Percentiles rank a stretch among this genome's conserved stretches.
Evolutionary conservation across 1,140 invertebrate genomes (phyloP).

Genomic region (Charaxes varanes): DNA sequence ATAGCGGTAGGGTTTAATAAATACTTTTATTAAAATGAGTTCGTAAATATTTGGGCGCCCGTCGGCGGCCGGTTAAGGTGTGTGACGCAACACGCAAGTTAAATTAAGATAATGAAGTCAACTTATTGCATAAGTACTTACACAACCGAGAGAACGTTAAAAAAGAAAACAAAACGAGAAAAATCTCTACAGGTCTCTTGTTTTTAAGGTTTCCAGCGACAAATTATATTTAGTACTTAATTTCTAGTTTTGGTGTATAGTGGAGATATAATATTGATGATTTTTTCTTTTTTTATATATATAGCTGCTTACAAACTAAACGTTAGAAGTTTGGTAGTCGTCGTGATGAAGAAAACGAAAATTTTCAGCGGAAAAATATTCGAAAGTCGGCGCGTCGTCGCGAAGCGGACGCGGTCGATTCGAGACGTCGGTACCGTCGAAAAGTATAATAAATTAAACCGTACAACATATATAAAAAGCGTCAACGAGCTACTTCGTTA

Average conservation of each 20-base stretch:
- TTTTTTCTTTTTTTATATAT: conserved; percentile 37
- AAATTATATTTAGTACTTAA: conserved; percentile 39
- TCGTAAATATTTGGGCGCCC: conserved; percentile 48
- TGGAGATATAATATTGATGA: conserved; percentile 50
- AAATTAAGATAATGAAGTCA: conserved; percentile 61
- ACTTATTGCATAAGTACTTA: conserved; percentile 71
- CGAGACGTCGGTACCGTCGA: conserved; percentile 7
- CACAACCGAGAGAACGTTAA: conserved; percentile 55
- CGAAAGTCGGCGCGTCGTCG: too few relatives aligned
- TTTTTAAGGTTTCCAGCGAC: conserved; percentile 30
- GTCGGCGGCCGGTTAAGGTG: conserved; percentile 68
- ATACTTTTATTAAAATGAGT: conserved; percentile 69
- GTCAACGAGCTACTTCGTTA: conserved; percentile 27
- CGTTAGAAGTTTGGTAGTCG: conserved; percentile 59
- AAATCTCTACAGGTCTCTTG: conserved; percentile 39
- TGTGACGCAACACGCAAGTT: too few relatives aligned
- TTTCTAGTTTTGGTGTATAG: conserved; percentile 60
- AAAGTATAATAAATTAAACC: conserved; percentile 10
- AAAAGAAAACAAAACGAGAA: conserved; percentile 42
- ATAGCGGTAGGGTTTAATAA: conserved; percentile 58
- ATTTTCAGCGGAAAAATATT: too few relatives aligned
- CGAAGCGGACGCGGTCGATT: too few relatives aligned
- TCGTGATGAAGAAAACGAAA: conserved; percentile 22
- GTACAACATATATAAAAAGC: conserved; percentile 17
- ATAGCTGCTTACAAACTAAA: conserved; percentile 50